Percentiles rank a stretch among this genome's conserved stretches.
Evolutionary conservation across 1,140 invertebrate species (phyloP).

Genomic region (Cryptotermes secundus): DNA sequence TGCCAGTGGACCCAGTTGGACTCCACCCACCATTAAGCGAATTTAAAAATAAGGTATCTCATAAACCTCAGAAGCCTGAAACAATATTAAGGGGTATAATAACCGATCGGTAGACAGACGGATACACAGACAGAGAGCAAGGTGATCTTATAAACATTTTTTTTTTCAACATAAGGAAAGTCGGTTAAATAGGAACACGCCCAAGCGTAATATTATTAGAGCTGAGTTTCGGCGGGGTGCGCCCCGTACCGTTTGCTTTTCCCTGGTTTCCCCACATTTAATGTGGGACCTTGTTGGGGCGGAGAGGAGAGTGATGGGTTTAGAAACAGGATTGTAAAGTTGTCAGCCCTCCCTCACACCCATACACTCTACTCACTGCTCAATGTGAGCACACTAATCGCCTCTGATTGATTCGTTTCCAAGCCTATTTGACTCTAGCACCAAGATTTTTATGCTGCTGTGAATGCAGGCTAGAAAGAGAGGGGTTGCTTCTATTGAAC

Average conservation of each 20-base stretch:
- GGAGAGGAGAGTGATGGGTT: background rate
- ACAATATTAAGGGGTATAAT: no score
- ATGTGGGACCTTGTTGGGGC: background rate
- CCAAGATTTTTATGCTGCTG: constrained; percentile 18
- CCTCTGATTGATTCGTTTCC: constrained; percentile 27
- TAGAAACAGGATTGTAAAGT: background rate
- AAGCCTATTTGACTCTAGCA: constrained; percentile 12
- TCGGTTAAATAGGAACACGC: no score
- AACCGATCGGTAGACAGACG: no score
- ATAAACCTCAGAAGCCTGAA: no score
- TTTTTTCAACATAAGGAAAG: no score
- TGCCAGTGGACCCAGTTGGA: no score
- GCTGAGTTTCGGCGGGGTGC: background rate
- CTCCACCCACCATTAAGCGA: no score
- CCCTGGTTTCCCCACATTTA: background rate
- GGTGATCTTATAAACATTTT: no score
- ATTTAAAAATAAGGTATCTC: no score
- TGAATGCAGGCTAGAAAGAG: background rate
- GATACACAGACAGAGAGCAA: no score
- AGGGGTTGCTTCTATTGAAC: background rate
- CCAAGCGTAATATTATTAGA: no score
- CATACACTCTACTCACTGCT: background rate
- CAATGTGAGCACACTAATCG: constrained; percentile 19
- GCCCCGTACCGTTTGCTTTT: background rate
- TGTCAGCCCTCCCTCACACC: background rate